Evolutionary conservation across 2,888 invertebrate species (phyloP), one percentile per base, ranked within the genome.

Genomic region (Herminia tarsipennalis): DNA sequence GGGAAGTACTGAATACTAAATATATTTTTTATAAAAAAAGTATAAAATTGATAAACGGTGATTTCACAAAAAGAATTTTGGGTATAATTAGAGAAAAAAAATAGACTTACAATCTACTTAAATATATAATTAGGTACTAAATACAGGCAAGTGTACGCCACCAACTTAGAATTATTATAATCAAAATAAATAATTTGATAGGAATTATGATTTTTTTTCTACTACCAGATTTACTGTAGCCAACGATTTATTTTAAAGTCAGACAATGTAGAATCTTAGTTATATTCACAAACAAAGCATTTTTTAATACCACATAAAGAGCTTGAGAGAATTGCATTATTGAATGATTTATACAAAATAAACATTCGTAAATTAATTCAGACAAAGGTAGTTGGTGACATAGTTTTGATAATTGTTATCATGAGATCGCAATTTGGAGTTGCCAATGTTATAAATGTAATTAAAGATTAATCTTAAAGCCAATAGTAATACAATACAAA

Each of bases 1-100:
- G 71, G 73, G 78, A 72, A 69, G 78, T 82, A 86, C 78, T 65
- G 68, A 60, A 46, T 58, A 57, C 61, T 54, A 49, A 64, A 55
- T 61, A 56, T 61, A 66, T 68, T 73, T 57, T 70, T 73, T 73
- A 70, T 65, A 68, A 66, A 65, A 75, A 70, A 67, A 56, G 41
- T 70, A 66, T 56, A 67, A 73, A 77, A 71, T 56, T 62, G 36
- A 14, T 57, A 64, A 60, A 40, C 3, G 1, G 58, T 62, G 62
- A 43, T 43, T 48, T 54, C 20, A 53, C 27, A 56, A 61, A 60
- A 50, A 34, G 37, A 44, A 34, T 44, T 43, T 38, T 27, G 38
- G 14, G 20, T 44, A 37, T n/a, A 33, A 37, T 22, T 22, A 22
- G 32, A 34, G 29, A 44, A 63, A 43, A 39, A 47, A 43, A 45